These are phyloP conservation scores for Apamea crenata DNA, from an alignment of 2,888 invertebrate species.

Conservation along the genomic window DNA sequence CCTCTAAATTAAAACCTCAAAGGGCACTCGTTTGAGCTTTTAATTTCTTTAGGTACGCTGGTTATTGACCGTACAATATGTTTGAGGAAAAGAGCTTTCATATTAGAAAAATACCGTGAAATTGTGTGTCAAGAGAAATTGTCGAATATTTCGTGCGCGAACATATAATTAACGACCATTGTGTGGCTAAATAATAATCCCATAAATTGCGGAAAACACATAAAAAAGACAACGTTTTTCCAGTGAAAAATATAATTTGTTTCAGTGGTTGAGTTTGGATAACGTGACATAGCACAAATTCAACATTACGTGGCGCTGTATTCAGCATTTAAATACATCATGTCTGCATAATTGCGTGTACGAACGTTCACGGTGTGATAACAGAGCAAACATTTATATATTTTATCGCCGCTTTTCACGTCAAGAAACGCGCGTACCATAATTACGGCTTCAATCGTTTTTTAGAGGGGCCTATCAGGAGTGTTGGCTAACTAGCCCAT, in stretches of 20 bases:
- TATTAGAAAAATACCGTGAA: slow-evolving; percentile 30
- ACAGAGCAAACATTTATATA: slow-evolving; percentile 59
- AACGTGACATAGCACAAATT: slow-evolving; percentile 60
- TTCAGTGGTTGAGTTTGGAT: slow-evolving; percentile 42
- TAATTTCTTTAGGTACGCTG: slow-evolving; percentile 49
- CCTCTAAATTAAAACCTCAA: slow-evolving; percentile 50
- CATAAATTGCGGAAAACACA: slow-evolving; percentile 43
- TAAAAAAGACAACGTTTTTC: slow-evolving; percentile 24
- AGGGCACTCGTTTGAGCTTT: slow-evolving; percentile 41
- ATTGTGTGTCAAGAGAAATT: slow-evolving; percentile 31
- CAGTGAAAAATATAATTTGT: slow-evolving; percentile 43
- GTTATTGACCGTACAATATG: slow-evolving; percentile 36
- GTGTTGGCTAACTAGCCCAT: slow-evolving; percentile 25
- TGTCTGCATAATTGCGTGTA: slow-evolving; percentile 63
- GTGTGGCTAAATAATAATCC: slow-evolving; percentile 31
- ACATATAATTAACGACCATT: slow-evolving; percentile 46
- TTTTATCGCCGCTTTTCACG: slow-evolving; percentile 56
- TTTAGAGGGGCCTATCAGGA: slow-evolving; percentile 49
- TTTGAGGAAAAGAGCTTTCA: slow-evolving; percentile 31
- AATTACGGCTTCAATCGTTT: slow-evolving; percentile 55
- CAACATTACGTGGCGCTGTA: slow-evolving; percentile 45
- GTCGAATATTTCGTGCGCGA: slow-evolving; percentile 29
- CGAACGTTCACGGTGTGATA: slow-evolving; percentile 55
- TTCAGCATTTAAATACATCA: slow-evolving; percentile 64
- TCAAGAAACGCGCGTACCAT: slow-evolving; percentile 54